These are phyloP conservation scores for Phalloptychus januarius DNA, from an alignment of 2,797 vertebrate species.

Conservation along the genomic window DNA sequence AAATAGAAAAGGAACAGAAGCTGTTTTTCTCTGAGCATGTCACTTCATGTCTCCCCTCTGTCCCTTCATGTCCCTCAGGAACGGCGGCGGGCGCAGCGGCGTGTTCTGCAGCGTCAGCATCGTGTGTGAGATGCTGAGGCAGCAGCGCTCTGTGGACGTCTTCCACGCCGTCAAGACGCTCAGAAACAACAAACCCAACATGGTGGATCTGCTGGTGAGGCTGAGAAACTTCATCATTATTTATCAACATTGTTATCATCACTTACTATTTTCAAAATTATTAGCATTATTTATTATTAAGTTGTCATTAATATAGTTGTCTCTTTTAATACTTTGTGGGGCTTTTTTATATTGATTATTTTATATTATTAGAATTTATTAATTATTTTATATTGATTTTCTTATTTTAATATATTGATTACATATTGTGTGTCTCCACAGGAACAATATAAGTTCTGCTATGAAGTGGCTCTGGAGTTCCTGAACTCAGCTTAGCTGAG, in stretches of 20 bases:
- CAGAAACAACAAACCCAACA: conserved; percentile 99
- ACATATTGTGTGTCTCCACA: conserved; percentile 57
- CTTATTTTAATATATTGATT: too few relatives aligned
- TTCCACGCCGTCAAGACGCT: conserved; percentile 97
- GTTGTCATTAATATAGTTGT: background rate
- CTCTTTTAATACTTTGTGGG: background rate
- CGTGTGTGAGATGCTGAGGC: conserved; percentile 94
- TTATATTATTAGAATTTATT: too few relatives aligned
- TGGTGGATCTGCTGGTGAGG: conserved; percentile 96
- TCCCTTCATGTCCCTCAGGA: conserved; percentile 73
- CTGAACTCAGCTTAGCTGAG: conserved; percentile 89
- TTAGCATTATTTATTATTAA: background rate
- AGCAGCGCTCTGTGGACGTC: conserved; percentile 91
- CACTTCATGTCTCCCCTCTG: background rate
- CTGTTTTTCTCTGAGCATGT: background rate
- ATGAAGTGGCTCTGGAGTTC: conserved; percentile 96
- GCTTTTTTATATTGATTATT: background rate
- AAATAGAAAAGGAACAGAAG: background rate
- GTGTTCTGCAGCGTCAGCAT: conserved; percentile 96
- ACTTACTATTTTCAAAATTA: too few relatives aligned
- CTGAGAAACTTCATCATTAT: too few relatives aligned
- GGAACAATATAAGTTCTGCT: conserved; percentile 99
- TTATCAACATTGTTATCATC: too few relatives aligned
- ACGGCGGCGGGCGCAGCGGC: conserved; percentile 94
- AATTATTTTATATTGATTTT: background rate